Conservation (phyloP, 1,140 invertebrate species). For the Drosophila lacteicornis region DNA sequence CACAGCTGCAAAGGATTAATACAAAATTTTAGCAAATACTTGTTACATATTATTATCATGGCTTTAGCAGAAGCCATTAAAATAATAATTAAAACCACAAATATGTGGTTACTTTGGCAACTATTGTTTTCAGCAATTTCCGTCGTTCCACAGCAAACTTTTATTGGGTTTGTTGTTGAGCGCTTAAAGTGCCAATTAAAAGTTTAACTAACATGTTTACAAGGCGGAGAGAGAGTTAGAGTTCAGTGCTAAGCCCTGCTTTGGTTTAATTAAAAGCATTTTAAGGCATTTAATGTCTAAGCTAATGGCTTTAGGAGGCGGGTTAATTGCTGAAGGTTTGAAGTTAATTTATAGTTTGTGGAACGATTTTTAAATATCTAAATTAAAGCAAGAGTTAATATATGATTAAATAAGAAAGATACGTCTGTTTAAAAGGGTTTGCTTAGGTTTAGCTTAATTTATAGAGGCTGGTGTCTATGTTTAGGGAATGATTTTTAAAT, state of each 20-base stretch:
- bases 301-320: not conserved
- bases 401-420: not conserved
- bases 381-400: not conserved
- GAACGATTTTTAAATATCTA: not conserved
- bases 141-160: constrained; percentile 1
- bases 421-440: not conserved
- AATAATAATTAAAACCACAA: constrained; percentile 8
- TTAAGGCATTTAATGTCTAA: constrained; percentile 1
- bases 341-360: not conserved
- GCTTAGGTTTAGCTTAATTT: no score
- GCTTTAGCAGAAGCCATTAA: not conserved
- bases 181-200: constrained; percentile 28
- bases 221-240: not conserved
- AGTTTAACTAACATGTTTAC: constrained; percentile 21
- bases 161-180: not conserved
- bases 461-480: no score
- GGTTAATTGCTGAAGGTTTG: not conserved
- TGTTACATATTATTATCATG: not conserved
- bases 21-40: not conserved
- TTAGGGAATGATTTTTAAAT: no score
- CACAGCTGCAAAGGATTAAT: constrained; percentile 87
- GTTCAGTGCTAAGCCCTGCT: not conserved
- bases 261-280: constrained; percentile 8
- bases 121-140: not conserved
- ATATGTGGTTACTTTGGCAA: constrained; percentile 9